Base-by-base conservation (phyloP, 2,888 invertebrate species). In the Eurois occulta region DNA sequence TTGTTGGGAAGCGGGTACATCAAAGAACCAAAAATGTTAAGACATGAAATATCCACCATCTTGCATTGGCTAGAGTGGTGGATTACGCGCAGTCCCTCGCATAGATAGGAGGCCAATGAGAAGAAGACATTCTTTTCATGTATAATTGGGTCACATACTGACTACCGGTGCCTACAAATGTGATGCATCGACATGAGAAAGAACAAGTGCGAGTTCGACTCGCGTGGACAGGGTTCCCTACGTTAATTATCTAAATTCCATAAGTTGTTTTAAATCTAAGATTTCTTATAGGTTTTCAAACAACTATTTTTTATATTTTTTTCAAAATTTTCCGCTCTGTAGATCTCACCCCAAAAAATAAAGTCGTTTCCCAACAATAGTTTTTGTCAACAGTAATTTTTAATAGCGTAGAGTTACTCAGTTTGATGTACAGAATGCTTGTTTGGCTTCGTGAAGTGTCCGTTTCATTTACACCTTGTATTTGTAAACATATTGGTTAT, bases 401-500 rank as follows among this genome's bases (percentile, higher is more conserved):
- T n/a, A n/a, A n/a, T n/a, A n/a, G 8, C 32, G 18, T 8, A 55
- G n/a, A 13, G 13, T 55, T 55, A 58, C 3, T 58, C 28, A 28
- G 58, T n/a, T n/a, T 28, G 16, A 1, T 6, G 52, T 46, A 8
- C 52, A 52, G 2, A 52, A 28, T 28, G 16, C 58, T 52, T 52
- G 52, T 2, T 48, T 48, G 21, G 2, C n/a, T 28, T 28, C 58
- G 8, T 32, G 13, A 32, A 16, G 28, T 32, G 8, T 28, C 7
- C 5, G 58, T 58, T 28, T 6, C 5, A 28, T 58, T 28, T 6
- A 28, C 58, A 58, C 16, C 58, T 58, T 18, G 18, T 28, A n/a
- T 60, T 77, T 77, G 35, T 52, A 35, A 77, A 68, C 41, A 43
- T 48, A 18, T 28, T 13, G 6, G 3, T 32, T 21, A 60, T 32